Evolutionary conservation across 2,797 vertebrate species (phyloP).

Genomic region (Tinamus major): DNA sequence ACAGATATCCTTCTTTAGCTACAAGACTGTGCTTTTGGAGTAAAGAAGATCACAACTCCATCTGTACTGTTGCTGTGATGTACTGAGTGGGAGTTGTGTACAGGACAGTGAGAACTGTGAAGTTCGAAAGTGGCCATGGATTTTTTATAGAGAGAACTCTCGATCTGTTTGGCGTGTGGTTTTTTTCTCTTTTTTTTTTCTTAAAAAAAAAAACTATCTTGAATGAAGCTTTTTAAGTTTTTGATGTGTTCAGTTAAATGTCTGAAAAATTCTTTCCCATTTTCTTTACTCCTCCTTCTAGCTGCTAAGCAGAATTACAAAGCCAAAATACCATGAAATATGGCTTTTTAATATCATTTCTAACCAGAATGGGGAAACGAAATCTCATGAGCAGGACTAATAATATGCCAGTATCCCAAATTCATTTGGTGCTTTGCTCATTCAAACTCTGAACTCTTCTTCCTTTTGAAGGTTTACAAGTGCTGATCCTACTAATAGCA

Average conservation of each 20-base stretch:
- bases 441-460: background rate
- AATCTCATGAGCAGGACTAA: background rate
- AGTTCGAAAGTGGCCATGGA: slow-evolving; percentile 64
- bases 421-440: background rate
- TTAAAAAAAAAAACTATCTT: background rate
- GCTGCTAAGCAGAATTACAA: background rate
- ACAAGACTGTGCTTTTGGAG: slow-evolving; percentile 74
- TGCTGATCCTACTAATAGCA: background rate
- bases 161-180: background rate
- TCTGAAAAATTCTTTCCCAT: background rate
- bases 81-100: slow-evolving; percentile 75
- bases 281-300: background rate
- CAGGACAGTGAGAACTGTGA: slow-evolving; percentile 75
- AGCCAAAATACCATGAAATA: background rate
- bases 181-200: background rate
- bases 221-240: slow-evolving; percentile 47
- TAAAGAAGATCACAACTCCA: slow-evolving; percentile 74
- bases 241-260: background rate
- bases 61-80: slow-evolving; percentile 73
- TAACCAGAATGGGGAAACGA: background rate
- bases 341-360: background rate
- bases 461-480: background rate
- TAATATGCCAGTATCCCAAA: background rate
- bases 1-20: slow-evolving; percentile 74
- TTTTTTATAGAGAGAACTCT: slow-evolving; percentile 63